phyloP scores from a whole-genome alignment of 2,888 invertebrate genomes.

The Griposia aprilina region DNA sequence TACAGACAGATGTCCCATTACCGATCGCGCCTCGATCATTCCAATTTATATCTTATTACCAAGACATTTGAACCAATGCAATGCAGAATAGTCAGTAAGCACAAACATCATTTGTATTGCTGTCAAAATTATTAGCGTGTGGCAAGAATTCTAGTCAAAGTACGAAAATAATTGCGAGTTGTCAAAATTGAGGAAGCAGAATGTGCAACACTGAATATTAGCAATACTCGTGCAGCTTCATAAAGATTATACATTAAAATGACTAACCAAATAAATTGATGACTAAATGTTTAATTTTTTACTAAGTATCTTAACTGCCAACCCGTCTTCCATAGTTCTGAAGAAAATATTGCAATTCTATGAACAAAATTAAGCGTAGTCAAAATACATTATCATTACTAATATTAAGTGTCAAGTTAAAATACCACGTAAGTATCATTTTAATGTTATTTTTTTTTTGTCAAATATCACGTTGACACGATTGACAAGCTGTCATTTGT shows the following conservation, averaged over 20 bases:
- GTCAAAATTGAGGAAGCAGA: background rate
- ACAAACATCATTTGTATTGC: background rate
- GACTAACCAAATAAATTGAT: constrained; percentile 3
- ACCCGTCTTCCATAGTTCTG: background rate
- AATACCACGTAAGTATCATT: background rate
- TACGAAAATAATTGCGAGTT: background rate
- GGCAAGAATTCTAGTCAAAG: background rate
- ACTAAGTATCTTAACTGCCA: background rate
- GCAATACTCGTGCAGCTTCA: constrained; percentile 28
- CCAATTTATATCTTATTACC: no score
- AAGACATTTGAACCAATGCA: background rate
- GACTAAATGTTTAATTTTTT: background rate
- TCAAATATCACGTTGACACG: background rate
- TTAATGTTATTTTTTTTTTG: constrained; percentile 19
- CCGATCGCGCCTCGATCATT: no score
- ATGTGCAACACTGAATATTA: constrained; percentile 12
- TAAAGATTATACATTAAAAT: background rate
- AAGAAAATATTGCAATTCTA: constrained; percentile 9
- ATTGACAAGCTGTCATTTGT: background rate
- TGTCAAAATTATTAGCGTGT: background rate
- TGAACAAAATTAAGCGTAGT: constrained; percentile 43
- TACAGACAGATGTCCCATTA: no score
- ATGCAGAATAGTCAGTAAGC: background rate
- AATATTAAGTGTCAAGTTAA: constrained; percentile 25
- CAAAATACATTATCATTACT: constrained; percentile 40